Evolutionary conservation across 1,140 invertebrate genomes (phyloP), one percentile per base, ranked within the genome.

Genomic region (Drosophila novamexicana): DNA sequence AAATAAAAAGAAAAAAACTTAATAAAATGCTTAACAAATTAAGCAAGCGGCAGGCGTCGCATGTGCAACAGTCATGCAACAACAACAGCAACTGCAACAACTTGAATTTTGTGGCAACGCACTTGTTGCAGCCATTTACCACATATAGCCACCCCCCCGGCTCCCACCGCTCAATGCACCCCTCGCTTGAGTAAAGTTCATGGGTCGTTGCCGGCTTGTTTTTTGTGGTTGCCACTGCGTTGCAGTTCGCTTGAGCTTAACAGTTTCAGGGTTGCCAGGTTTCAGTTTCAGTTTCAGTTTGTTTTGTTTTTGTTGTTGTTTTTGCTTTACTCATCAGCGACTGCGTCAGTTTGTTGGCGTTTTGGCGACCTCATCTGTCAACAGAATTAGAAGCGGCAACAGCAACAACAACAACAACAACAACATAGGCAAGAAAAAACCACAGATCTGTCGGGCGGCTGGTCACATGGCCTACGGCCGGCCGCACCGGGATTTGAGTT

Each of bases 291-390:
- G 57, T 47, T 63, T 59, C 52, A 40, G 16, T 34, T 77, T 77
- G 58, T 79, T 65, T 66, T 68, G 36, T 8, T 44, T 14, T 49
- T 67, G 16, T 54, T 61, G 40, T 62, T 37, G 52, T 40, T 64
- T 42, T 42, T 10, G 58, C 37, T 72, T 59, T 78, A 69, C 59
- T 68, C 79, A 78, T 82, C 68, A 64, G 22, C 75, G 67, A 67
- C 83, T 79, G 66, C 82, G 79, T 88, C 77, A 81, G 44, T 56
- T 56, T 66, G 72, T 58, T 78, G 72, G 72, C 66, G 65, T 76
- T 75, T 75, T 71, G 79, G 80, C 84, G 84, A 89, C 84, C 84
- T 89, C 85, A 89, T 89, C 77, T 89, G 85, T 89, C 84, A 89
- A 79, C 77, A 79, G 75, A 81, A 89, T 89, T 89, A 89, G 85